Conservation (phyloP, 2,797 vertebrate species). For the Florisuga fusca region DNA sequence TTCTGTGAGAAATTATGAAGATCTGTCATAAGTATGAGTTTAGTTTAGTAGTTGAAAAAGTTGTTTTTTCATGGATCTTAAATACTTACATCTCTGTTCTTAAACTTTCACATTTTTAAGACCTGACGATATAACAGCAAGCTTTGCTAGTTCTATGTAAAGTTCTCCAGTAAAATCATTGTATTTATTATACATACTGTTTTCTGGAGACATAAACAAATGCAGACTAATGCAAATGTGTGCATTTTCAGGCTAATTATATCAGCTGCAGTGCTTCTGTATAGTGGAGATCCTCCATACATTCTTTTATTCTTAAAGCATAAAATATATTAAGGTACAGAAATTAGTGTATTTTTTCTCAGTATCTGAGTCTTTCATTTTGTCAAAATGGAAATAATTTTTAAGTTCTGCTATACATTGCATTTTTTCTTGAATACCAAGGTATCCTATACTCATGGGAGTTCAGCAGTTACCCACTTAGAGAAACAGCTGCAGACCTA, state of each 20-base stretch:
- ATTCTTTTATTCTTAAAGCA: background rate
- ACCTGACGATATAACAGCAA: background rate
- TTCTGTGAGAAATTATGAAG: background rate
- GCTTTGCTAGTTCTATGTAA: background rate
- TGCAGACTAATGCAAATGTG: background rate
- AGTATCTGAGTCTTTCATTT: background rate
- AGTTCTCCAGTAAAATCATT: background rate
- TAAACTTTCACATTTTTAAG: background rate
- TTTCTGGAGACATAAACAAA: background rate
- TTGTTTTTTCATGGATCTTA: background rate
- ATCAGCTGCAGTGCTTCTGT: background rate
- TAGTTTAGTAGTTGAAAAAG: background rate
- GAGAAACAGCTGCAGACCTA: background rate
- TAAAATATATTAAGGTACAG: background rate
- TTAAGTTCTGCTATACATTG: background rate
- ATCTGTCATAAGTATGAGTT: background rate
- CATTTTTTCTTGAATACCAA: background rate
- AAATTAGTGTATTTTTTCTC: background rate
- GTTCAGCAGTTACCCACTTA: background rate
- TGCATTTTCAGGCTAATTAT: background rate
- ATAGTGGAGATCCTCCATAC: background rate
- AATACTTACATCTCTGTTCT: background rate
- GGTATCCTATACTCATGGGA: background rate
- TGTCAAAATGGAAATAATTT: background rate
- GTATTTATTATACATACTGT: background rate